Percentiles rank a stretch among this genome's conserved stretches.
Evolutionary conservation across 2,888 invertebrate species (phyloP).

Genomic region (Alcis repandata): DNA sequence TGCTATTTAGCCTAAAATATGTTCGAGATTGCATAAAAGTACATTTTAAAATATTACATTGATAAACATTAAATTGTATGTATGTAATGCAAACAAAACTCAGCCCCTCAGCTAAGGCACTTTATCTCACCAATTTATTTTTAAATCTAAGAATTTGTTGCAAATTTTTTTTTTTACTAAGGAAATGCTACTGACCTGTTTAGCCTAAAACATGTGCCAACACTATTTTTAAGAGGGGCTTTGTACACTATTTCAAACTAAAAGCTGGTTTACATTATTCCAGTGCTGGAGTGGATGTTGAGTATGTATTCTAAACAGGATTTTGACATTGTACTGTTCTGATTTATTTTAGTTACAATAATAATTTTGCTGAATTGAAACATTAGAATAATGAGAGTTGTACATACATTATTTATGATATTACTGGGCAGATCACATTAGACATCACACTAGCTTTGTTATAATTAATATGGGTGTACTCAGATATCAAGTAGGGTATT

Average conservation of each 20-base stretch:
- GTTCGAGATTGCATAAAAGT: slow-evolving; percentile 10
- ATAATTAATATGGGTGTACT: too few species aligned
- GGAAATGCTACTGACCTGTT: background rate
- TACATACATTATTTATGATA: background rate
- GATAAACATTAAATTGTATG: slow-evolving; percentile 18
- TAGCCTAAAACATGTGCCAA: slow-evolving; percentile 25
- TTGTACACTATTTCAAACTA: slow-evolving; percentile 4
- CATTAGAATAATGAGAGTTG: background rate
- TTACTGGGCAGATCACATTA: background rate
- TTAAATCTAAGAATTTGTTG: slow-evolving; percentile 27
- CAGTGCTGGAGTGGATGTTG: background rate
- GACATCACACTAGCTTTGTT: too few species aligned
- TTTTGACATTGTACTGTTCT: background rate
- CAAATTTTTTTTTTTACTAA: background rate
- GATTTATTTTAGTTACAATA: background rate
- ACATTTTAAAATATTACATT: background rate
- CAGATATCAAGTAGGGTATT: too few species aligned
- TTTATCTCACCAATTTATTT: slow-evolving; percentile 53
- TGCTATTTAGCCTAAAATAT: slow-evolving; percentile 28
- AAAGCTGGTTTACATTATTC: background rate
- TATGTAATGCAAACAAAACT: slow-evolving; percentile 39
- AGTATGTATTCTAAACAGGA: too few species aligned
- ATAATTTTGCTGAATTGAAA: background rate
- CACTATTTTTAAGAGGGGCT: slow-evolving; percentile 14
- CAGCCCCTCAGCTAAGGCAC: slow-evolving; percentile 58